Evolutionary conservation across 37 sponge, comb jelly and placozoan genomes (phyloP).

Genomic region (Oopsacas minuta): DNA sequence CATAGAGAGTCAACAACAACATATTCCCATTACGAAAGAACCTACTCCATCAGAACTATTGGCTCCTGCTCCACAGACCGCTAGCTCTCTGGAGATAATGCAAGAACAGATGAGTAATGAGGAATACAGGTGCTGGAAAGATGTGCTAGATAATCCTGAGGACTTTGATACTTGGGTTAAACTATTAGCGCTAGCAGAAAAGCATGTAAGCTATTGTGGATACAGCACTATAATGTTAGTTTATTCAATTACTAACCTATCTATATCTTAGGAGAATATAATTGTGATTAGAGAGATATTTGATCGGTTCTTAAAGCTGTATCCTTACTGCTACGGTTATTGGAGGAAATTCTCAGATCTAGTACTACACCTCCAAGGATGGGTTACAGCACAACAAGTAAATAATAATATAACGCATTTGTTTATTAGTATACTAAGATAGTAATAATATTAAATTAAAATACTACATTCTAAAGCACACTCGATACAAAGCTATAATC

Average conservation of each 20-base stretch:
- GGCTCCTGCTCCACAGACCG: background rate
- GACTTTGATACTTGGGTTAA: conserved; percentile 75
- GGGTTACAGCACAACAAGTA: background rate
- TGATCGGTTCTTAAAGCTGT: conserved; percentile 45
- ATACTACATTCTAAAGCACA: background rate
- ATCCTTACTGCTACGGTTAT: conserved; percentile 86
- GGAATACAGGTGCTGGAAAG: conserved; percentile 51
- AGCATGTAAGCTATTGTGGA: conserved; percentile 33
- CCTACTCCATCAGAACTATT: too few relatives aligned
- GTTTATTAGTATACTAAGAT: too few relatives aligned
- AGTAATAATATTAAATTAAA: background rate
- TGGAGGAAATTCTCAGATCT: conserved; percentile 87
- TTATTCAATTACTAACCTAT: background rate
- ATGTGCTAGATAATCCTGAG: conserved; percentile 48
- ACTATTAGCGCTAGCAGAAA: conserved; percentile 60
- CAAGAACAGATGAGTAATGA: conserved; percentile 27
- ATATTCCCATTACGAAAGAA: background rate
- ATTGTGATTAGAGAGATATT: conserved; percentile 41
- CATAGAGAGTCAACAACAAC: background rate
- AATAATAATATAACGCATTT: background rate
- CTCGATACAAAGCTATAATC: background rate
- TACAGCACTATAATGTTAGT: background rate
- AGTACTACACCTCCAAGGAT: conserved; percentile 13
- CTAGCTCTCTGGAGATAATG: background rate
- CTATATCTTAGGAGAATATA: conserved; percentile 33